A percentile compares a stretch with the other conserved stretches of the same genome.
Conservation (phyloP, 2,113 vertebrate genomes). For the Atractosteus spatula region DNA sequence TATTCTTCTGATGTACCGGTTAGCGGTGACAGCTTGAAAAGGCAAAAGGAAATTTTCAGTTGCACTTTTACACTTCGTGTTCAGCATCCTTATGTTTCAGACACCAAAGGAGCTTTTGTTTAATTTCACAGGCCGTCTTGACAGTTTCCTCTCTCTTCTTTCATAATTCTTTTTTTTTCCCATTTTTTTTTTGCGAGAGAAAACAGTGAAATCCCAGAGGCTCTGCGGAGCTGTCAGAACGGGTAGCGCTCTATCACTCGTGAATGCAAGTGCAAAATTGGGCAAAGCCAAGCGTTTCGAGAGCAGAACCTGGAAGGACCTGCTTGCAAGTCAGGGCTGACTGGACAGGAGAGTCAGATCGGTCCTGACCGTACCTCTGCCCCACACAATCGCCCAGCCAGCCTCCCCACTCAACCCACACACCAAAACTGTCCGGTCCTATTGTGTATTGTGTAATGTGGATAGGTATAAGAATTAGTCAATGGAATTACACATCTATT, state of each 20-base stretch:
- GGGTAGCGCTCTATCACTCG: constrained; percentile 71
- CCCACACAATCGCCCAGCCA: constrained; percentile 24
- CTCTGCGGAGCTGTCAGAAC: constrained; percentile 68
- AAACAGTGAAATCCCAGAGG: constrained; percentile 61
- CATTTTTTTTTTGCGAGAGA: constrained; percentile 31
- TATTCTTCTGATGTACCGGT: neutral
- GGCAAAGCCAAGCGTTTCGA: constrained; percentile 56
- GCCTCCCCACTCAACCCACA: too few species aligned
- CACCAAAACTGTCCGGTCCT: too few species aligned
- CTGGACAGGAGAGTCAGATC: constrained; percentile 53
- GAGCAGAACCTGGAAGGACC: constrained; percentile 57
- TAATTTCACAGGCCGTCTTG: constrained; percentile 36
- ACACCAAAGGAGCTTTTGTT: constrained; percentile 35
- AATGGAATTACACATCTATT: too few species aligned
- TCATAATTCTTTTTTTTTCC: neutral
- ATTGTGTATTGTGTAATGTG: too few species aligned
- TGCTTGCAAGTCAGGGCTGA: constrained; percentile 54
- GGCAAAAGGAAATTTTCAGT: neutral
- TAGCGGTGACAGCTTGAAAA: neutral
- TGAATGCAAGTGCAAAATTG: constrained; percentile 64
- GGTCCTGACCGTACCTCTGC: constrained; percentile 45
- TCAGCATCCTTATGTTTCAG: neutral
- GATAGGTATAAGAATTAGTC: too few species aligned
- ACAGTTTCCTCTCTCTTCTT: constrained; percentile 52
- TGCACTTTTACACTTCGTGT: neutral